A percentile compares a stretch with the other conserved stretches of the same genome.
phyloP scores from a whole-genome alignment of 2,113 vertebrate species.

The Spea bombifrons region DNA sequence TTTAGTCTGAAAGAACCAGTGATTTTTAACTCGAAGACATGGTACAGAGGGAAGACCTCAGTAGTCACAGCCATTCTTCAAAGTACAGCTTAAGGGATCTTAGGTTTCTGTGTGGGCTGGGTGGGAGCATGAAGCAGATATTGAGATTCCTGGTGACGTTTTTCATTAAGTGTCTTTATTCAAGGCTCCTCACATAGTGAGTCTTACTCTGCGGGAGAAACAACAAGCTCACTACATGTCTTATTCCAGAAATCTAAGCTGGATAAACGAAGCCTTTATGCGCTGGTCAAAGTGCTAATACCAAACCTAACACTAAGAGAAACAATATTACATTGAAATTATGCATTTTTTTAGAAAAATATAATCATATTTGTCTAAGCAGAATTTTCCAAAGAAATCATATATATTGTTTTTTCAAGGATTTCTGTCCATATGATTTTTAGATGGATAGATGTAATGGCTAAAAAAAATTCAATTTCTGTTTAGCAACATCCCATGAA shows the following conservation, averaged over 20 bases:
- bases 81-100: conserved; percentile 62
- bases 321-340: background rate
- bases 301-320: background rate
- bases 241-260: conserved; percentile 48
- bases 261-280: conserved; percentile 48
- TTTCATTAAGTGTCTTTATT: conserved; percentile 59
- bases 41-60: conserved; percentile 55
- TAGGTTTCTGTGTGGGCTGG: conserved; percentile 61
- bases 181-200: conserved; percentile 53
- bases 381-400: no score
- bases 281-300: conserved; percentile 28
- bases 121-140: conserved; percentile 48
- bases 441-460: no score
- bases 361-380: no score
- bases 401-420: no score
- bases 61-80: conserved; percentile 60
- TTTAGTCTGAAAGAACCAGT: conserved; percentile 77
- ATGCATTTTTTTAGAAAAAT: no score
- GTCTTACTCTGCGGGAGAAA: conserved; percentile 48
- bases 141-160: conserved; percentile 58
- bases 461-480: no score
- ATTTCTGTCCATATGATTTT: no score
- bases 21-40: conserved; percentile 64
- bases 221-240: conserved; percentile 50
- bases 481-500: no score